Evolutionary conservation across 2,113 vertebrate genomes (phyloP), one percentile per base, ranked within the genome.

Genomic region (Xenopus borealis): DNA sequence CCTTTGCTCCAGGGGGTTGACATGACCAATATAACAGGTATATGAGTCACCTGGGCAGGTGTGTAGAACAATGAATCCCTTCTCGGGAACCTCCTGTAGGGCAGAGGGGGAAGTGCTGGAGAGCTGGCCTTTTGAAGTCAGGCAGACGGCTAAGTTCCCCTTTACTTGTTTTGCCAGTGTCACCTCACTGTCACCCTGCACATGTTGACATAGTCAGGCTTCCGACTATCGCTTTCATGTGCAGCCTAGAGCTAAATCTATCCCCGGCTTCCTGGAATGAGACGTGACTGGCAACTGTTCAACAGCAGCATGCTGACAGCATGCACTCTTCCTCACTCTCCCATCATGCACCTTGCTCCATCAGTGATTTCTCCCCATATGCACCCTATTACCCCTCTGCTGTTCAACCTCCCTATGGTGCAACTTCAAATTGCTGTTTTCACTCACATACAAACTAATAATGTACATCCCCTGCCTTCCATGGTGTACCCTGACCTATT

Each of bases 201-300:
- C 87, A 86, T 89, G 90, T 91, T 91, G 91, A 91, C 89, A 89
- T 87, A 88, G 89, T 91, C 91, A 92, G 91, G 91, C 90, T 93
- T 92, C 91, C 91, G 89, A 90, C 89, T 92, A 86, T 85, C 87
- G 88, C 78, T 92, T 93, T 93, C 92, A 92, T 91, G 92, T 90
- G 90, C 89, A 87, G 89, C 89, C 89, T 78, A 84, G 83, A 88
- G 91, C 91, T 92, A 93, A 93, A 93, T 86, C 86, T 83, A 89
- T 87, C 89, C 86, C 88, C 87, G 73, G 88, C 90, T 89, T 93
- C 91, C 92, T 92, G 90, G 92, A 92, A 93, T 90, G 87, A 89
- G 92, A 93, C 90, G 92, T 92, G 92, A 89, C 88, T 92, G 92
- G 92, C 92, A 90, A 82, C 65, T 78, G 81, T 88, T 93, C 92